Conservation (phyloP, 2,888 invertebrate species). For the Brachylomia viminalis region DNA sequence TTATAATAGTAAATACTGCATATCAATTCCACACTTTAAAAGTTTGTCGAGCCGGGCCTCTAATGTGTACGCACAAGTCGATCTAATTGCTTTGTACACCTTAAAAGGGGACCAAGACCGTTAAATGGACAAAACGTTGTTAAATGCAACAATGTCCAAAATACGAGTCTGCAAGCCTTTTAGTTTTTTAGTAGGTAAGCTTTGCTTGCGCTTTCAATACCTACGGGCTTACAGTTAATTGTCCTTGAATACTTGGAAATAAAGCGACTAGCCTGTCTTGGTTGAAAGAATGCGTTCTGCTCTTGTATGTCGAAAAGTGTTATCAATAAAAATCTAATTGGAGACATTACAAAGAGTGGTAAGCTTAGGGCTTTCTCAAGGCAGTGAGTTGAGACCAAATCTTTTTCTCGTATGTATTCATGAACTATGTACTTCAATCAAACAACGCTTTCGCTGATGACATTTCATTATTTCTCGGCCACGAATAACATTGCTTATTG, state of each 20-base stretch:
- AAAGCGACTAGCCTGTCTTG: neutral
- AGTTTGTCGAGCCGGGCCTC: conserved; percentile 24
- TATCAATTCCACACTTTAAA: conserved; percentile 59
- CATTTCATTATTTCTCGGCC: neutral
- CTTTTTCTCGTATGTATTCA: neutral
- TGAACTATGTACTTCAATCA: neutral
- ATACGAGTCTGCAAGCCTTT: neutral
- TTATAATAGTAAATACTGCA: conserved; percentile 66
- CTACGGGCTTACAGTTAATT: no score
- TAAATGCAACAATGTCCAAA: neutral
- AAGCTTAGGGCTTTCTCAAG: conserved; percentile 11
- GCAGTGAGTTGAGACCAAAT: neutral
- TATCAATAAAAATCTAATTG: neutral
- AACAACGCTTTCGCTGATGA: conserved; percentile 9
- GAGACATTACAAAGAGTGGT: neutral
- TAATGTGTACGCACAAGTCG: conserved; percentile 10
- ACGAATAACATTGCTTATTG: neutral
- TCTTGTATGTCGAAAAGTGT: neutral
- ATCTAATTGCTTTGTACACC: conserved; percentile 23
- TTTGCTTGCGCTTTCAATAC: neutral
- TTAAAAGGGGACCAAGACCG: neutral
- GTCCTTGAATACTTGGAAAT: neutral
- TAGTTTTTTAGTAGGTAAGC: neutral
- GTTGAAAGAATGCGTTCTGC: neutral
- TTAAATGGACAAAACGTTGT: neutral